These are phyloP conservation scores for Macrosiphum euphorbiae DNA, from an alignment of 2,888 invertebrate species.

Conservation along the genomic window DNA sequence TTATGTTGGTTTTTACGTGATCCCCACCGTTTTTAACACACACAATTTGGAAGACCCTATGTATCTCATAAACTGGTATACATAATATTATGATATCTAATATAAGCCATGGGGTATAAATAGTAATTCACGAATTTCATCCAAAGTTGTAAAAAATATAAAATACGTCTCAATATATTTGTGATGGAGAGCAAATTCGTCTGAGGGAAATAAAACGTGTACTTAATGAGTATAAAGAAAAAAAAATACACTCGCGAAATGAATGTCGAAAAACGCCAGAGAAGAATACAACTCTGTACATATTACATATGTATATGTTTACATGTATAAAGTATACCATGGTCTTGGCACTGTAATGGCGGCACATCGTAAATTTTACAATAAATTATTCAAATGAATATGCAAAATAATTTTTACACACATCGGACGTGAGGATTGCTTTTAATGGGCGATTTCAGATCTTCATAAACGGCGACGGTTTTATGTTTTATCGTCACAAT, in stretches of 20 bases:
- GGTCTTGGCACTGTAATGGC: not conserved
- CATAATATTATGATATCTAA: not conserved
- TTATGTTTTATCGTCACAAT: not conserved
- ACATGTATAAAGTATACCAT: not conserved
- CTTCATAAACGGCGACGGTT: slow-evolving; percentile 4
- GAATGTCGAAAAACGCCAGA: not conserved
- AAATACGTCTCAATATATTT: not conserved
- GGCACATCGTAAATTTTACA: not conserved
- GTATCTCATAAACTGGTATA: not conserved
- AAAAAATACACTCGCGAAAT: not conserved
- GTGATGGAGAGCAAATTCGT: not conserved
- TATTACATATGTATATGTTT: not conserved
- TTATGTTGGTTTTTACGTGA: not conserved
- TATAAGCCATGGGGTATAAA: not conserved
- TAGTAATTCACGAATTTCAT: not conserved
- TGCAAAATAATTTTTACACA: slow-evolving; percentile 28
- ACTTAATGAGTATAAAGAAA: not conserved
- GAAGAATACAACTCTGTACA: not conserved
- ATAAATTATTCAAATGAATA: slow-evolving; percentile 30
- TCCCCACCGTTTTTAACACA: not conserved
- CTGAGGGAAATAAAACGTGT: not conserved
- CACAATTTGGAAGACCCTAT: not conserved
- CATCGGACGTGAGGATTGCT: not conserved
- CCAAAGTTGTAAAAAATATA: not conserved
- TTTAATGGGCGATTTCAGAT: slow-evolving; percentile 5